Conservation (phyloP, 2,113 vertebrate genomes). For the Mastomys natalensis region DNA sequence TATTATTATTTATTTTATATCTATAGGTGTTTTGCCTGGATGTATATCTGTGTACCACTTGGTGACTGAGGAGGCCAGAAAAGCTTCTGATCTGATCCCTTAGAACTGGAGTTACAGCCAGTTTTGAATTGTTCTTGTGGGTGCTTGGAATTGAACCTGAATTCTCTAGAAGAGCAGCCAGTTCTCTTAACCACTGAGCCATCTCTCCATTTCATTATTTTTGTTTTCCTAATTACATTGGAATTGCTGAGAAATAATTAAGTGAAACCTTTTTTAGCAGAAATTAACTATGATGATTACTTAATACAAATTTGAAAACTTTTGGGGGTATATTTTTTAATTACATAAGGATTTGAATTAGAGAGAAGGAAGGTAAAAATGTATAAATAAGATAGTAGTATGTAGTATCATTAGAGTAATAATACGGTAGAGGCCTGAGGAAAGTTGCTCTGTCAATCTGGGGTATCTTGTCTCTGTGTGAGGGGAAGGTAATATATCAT, state of each 20-base stretch:
- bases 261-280: slow-evolving; percentile 65
- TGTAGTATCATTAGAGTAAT: slow-evolving; percentile 18
- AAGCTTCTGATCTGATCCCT: background rate
- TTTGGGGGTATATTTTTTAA: slow-evolving; percentile 72
- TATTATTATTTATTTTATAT: background rate
- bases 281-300: slow-evolving; percentile 46
- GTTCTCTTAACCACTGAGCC: background rate
- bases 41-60: background rate
- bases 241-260: slow-evolving; percentile 70
- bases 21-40: background rate
- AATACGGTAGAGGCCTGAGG: slow-evolving; percentile 52
- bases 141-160: background rate
- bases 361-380: background rate
- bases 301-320: slow-evolving; percentile 50
- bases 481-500: background rate
- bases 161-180: background rate
- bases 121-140: background rate
- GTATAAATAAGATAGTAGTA: background rate
- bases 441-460: background rate
- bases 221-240: slow-evolving; percentile 71
- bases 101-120: background rate
- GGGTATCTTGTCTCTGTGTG: slow-evolving; percentile 45
- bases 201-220: slow-evolving; percentile 38
- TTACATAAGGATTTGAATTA: slow-evolving; percentile 61
- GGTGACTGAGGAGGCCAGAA: background rate